Evolutionary conservation across 2,797 vertebrate genomes (phyloP), one percentile per base, ranked within the genome.

Genomic region (Helostoma temminkii): DNA sequence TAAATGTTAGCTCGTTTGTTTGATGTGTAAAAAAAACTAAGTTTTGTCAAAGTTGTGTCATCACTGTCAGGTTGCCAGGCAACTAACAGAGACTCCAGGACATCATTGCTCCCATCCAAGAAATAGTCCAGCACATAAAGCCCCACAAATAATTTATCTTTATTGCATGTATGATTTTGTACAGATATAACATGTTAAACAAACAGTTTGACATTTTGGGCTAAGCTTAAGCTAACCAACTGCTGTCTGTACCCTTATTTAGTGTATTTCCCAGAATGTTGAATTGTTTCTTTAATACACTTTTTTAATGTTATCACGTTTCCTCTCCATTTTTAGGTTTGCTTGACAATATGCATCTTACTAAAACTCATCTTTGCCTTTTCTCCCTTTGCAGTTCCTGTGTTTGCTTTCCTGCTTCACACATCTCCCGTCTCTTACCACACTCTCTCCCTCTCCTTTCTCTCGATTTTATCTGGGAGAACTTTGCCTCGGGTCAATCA

Each of bases 401-500:
- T 45, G 48, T 65, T 66, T 41, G 36, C 50, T 25, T 25, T 71
- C 54, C 47, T 24, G 41, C 46, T 63, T 52, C 37, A 30, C 59
- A 6, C 9, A 47, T 42, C 14, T 58, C 58, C 55, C 21, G 21
- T 43, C 60, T 78, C 26, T 24, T 24, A 68, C 39, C 26, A 57
- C 55, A 1, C 42, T 36, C 64, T 64, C 55, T 73, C 64, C 63
- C 55, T 73, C 52, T 68, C 52, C 55, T 49, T 14, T 14, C 34
- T 53, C 48, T 52, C 1, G 2, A 67, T 73, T 72, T 70, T 73
- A 76, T 77, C 68, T 80, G 73, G 56, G n/a, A 80, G 66, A 71
- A 63, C 71, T 80, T 78, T 74, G 89, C 92, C 92, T 78, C 81
- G 70, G 90, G 90, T 87, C 63, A 62, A 91, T 91, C 91, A 94